Evolutionary conservation across 2,888 invertebrate species (phyloP).

Genomic region (Leptinotarsa peninsularis): DNA sequence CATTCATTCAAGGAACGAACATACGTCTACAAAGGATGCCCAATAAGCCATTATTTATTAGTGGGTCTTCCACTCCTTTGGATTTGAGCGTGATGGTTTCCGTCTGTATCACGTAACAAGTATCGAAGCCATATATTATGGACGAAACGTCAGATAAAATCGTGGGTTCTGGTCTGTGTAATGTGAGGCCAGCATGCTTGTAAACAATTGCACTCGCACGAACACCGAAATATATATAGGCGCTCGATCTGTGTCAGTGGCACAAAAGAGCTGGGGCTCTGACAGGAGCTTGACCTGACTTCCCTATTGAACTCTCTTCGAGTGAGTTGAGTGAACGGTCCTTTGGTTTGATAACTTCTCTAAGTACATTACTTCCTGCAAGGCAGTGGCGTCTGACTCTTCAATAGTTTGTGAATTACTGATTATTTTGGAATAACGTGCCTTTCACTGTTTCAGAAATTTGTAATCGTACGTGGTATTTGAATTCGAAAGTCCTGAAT

Average conservation of each 20-base stretch:
- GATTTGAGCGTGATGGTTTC: conserved; percentile 35
- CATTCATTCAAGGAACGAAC: conserved; percentile 29
- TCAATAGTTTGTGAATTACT: background rate
- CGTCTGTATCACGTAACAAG: conserved; percentile 48
- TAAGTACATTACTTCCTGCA: background rate
- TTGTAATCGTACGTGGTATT: too few relatives aligned
- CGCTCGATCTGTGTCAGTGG: conserved; percentile 37
- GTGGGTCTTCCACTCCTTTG: conserved; percentile 37
- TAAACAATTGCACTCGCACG: conserved; percentile 50
- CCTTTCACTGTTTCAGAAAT: too few relatives aligned
- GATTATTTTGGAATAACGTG: too few relatives aligned
- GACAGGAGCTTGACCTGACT: conserved; percentile 45
- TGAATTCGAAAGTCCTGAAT: too few relatives aligned
- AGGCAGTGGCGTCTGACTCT: background rate
- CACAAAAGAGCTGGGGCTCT: conserved; percentile 44
- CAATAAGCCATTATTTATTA: conserved; percentile 41
- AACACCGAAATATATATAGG: conserved; percentile 47
- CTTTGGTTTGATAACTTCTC: conserved; percentile 20
- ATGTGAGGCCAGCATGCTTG: conserved; percentile 47
- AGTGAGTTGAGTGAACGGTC: conserved; percentile 42
- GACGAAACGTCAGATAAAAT: conserved; percentile 45
- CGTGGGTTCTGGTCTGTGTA: conserved; percentile 45
- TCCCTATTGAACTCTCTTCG: conserved; percentile 50
- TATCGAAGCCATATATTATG: conserved; percentile 50
- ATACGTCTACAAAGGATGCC: conserved; percentile 36